phyloP scores from a whole-genome alignment of 2,113 vertebrate genomes.

The Chelonoidis abingdonii region DNA sequence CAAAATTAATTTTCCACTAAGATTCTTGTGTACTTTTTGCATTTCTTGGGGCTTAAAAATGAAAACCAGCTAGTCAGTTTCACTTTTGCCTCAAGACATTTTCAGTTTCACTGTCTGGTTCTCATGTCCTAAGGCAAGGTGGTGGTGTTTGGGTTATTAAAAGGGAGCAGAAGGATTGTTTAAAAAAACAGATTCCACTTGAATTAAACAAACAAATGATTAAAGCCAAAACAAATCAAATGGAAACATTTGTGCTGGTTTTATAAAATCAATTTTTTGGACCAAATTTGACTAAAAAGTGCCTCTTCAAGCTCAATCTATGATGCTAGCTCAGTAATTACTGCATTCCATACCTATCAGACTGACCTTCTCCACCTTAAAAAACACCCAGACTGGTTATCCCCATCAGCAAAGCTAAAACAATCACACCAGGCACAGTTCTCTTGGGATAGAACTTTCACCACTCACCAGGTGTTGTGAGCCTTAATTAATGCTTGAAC shows the following conservation, averaged over 20 bases:
- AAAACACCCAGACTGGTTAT: constrained; percentile 54
- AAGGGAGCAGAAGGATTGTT: constrained; percentile 20
- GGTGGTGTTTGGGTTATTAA: constrained; percentile 6
- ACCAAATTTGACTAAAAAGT: not conserved
- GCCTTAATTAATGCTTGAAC: not conserved
- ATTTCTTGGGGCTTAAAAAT: constrained; percentile 22
- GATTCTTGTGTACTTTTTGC: not conserved
- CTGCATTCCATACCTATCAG: constrained; percentile 26
- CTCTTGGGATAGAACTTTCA: not conserved
- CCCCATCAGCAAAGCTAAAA: constrained; percentile 52
- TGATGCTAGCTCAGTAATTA: not conserved
- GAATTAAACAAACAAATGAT: not conserved
- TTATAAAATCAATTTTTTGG: not conserved
- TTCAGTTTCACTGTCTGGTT: not conserved
- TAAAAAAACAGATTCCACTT: not conserved
- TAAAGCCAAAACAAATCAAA: not conserved
- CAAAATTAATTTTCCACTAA: not conserved
- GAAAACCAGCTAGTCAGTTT: constrained; percentile 9
- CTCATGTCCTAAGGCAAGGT: not conserved
- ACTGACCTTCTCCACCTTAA: constrained; percentile 42
- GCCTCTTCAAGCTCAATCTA: constrained; percentile 26
- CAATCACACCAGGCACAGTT: constrained; percentile 49
- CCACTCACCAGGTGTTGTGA: not conserved
- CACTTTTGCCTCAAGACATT: not conserved
- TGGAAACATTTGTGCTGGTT: constrained; percentile 26